A percentile compares a stretch with the other conserved stretches of the same genome.
These are phyloP conservation scores for Meteorus sp. DNA, from an alignment of 1,140 invertebrate species.

Conservation along the genomic window DNA sequence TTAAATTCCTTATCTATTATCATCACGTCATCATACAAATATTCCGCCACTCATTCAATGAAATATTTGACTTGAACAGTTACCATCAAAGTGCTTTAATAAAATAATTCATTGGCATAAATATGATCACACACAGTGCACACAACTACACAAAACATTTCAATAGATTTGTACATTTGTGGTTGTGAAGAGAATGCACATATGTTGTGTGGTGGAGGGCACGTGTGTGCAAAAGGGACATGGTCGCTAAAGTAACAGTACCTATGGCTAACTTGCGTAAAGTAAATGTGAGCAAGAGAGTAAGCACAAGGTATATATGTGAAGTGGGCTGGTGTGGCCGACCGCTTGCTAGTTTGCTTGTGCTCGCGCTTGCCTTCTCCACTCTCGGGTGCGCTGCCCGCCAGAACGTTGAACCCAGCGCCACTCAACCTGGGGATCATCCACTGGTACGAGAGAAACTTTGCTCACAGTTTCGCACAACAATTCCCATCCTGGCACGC, in stretches of 20 bases:
- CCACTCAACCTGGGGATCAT: slow-evolving; percentile 60
- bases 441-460: slow-evolving; percentile 42
- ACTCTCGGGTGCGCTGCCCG: slow-evolving; percentile 56
- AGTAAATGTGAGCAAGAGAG: slow-evolving; percentile 21
- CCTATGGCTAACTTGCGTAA: slow-evolving; percentile 50
- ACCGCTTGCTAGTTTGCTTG: background rate
- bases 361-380: slow-evolving; percentile 10
- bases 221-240: too few relatives aligned
- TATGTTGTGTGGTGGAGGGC: too few relatives aligned
- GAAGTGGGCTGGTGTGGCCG: slow-evolving; percentile 35
- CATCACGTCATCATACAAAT: too few relatives aligned
- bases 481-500: background rate
- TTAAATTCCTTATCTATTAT: too few relatives aligned
- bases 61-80: too few relatives aligned
- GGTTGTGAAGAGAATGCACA: too few relatives aligned
- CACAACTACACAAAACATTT: too few relatives aligned
- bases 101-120: too few relatives aligned
- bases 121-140: too few relatives aligned
- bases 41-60: too few relatives aligned
- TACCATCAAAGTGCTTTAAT: too few relatives aligned
- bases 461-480: background rate
- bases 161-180: too few relatives aligned
- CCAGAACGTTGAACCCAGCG: slow-evolving; percentile 58
- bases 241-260: slow-evolving; percentile 53
- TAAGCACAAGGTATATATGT: slow-evolving; percentile 21